These are phyloP conservation scores for Channa argus DNA, from an alignment of 2,113 vertebrate genomes.

Conservation along the genomic window DNA sequence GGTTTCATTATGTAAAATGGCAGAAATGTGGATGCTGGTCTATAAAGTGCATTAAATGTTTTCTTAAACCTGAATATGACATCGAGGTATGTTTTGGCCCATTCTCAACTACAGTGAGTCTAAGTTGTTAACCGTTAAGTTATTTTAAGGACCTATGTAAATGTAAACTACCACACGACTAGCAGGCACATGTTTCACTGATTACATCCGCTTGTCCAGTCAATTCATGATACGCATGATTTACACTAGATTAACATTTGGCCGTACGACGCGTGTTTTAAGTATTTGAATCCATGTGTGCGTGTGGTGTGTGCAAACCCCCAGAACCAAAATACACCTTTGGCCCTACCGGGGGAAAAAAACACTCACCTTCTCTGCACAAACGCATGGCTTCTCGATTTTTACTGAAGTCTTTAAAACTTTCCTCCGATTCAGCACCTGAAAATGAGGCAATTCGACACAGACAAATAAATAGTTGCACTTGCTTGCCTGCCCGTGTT, in stretches of 20 bases:
- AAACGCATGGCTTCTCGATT: conserved; percentile 98
- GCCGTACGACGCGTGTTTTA: conserved; percentile 39
- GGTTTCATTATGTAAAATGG: conserved; percentile 22
- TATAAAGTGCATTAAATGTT: conserved; percentile 14
- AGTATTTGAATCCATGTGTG: conserved; percentile 55
- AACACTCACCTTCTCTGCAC: conserved; percentile 96
- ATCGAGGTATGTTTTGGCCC: conserved; percentile 15
- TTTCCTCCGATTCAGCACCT: conserved; percentile 96
- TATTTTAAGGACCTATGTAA: conserved; percentile 42
- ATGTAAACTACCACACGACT: conserved; percentile 43
- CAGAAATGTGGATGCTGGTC: conserved; percentile 9
- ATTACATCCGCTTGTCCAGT: conserved; percentile 31
- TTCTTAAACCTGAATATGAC: not conserved
- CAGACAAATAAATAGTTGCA: conserved; percentile 83
- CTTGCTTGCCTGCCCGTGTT: conserved; percentile 80
- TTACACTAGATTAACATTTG: conserved; percentile 39
- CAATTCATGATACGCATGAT: conserved; percentile 35
- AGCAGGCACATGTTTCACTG: conserved; percentile 35
- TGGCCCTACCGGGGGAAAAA: conserved; percentile 64
- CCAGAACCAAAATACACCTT: conserved; percentile 82
- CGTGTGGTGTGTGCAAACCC: conserved; percentile 51
- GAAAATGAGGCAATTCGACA: conserved; percentile 73
- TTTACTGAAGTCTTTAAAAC: conserved; percentile 97
- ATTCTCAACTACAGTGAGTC: conserved; percentile 27
- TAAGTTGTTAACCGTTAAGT: conserved; percentile 43